Evolutionary conservation across 2,113 vertebrate genomes (phyloP), one percentile per base, ranked within the genome.

Genomic region (Stigmatopora nigra): DNA sequence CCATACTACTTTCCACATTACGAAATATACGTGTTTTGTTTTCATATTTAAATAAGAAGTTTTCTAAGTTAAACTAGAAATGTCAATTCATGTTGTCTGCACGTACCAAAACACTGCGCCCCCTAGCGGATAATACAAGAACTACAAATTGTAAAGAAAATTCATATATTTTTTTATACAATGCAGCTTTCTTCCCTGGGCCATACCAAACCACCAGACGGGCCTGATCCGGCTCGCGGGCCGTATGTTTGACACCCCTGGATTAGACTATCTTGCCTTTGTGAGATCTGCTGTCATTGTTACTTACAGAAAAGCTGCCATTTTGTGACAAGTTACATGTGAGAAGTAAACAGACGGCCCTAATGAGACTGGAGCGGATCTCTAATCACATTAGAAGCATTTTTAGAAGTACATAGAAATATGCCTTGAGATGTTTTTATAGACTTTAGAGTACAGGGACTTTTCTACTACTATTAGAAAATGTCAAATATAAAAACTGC

Each of bases 201-300:
- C n/a, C n/a, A n/a, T n/a, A n/a, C n/a, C n/a, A n/a, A n/a, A n/a
- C n/a, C n/a, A n/a, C n/a, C n/a, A n/a, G n/a, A n/a, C n/a, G n/a
- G n/a, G n/a, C n/a, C n/a, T n/a, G n/a, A n/a, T n/a, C n/a, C n/a
- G n/a, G n/a, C n/a, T n/a, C n/a, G n/a, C n/a, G n/a, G n/a, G n/a
- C n/a, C n/a, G n/a, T n/a, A n/a, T n/a, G n/a, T n/a, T n/a, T n/a
- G n/a, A n/a, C n/a, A n/a, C n/a, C n/a, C n/a, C n/a, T n/a, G n/a
- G n/a, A n/a, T n/a, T n/a, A 35, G 57, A 4, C 57, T 38, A 59
- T 11, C 5, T 44, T 20, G 38, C 20, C 36, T 44, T 45, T 45
- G 58, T 61, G 58, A 44, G 58, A 6, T 44, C 58, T 44, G 38
- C 38, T 44, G n/a, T 44, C 19, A 60, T 59, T 59, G 57, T 41